Percentiles rank a stretch among this genome's conserved stretches.
phyloP scores from a whole-genome alignment of 1,140 invertebrate species.

The Olivierus martensii region DNA sequence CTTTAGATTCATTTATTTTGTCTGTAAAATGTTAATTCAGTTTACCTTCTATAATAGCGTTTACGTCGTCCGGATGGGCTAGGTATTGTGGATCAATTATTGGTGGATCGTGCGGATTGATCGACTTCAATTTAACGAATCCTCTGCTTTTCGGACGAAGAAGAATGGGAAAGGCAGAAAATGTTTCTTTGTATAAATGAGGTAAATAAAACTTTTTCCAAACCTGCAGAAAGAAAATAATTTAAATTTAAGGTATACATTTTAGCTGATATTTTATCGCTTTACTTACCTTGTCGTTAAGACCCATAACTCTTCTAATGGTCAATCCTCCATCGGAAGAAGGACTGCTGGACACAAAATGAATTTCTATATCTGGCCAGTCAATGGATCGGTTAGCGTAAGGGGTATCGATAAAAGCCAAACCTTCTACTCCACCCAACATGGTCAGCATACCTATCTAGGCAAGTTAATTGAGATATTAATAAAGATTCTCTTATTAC shows the following conservation, averaged over 20 bases:
- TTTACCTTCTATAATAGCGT: conserved; percentile 44
- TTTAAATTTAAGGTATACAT: no score
- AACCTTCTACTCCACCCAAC: conserved; percentile 75
- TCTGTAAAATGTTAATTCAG: no score
- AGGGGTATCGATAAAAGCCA: conserved; percentile 76
- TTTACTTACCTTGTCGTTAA: conserved; percentile 43
- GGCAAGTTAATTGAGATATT: no score
- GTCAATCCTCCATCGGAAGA: conserved; percentile 61
- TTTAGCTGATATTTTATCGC: no score
- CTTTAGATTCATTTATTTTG: no score
- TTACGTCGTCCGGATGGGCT: conserved; percentile 40
- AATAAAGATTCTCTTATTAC: no score
- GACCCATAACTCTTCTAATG: conserved; percentile 45
- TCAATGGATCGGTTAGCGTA: conserved; percentile 65
- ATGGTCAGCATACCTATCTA: conserved; percentile 76
- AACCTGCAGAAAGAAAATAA: neutral
- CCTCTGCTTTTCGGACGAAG: conserved; percentile 49
- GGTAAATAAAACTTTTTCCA: neutral
- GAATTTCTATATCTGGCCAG: conserved; percentile 82
- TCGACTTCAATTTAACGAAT: conserved; percentile 37
- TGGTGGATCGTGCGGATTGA: conserved; percentile 45
- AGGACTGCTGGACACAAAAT: conserved; percentile 78
- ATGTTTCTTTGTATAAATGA: neutral
- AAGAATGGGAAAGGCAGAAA: neutral
- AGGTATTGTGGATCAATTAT: conserved; percentile 61